Percentiles rank a stretch among this genome's conserved stretches.
Evolutionary conservation across 2,113 vertebrate species (phyloP).

Genomic region (Ctenomys sociabilis): DNA sequence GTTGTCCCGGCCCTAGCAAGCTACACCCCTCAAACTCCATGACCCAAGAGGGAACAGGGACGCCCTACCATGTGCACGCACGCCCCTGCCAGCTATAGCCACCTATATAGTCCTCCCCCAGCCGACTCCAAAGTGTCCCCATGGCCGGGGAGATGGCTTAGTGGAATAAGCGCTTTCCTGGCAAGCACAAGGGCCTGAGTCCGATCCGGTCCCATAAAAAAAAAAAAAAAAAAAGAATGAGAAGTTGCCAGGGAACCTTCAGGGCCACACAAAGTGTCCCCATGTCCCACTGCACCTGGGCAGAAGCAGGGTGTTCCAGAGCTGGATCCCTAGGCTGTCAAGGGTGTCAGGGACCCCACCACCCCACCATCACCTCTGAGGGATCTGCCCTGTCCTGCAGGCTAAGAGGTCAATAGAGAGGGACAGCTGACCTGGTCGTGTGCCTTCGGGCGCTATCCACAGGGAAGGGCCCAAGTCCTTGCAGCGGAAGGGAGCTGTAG

Average conservation of each 20-base stretch:
- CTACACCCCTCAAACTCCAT: neutral
- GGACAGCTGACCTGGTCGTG: conserved; percentile 52
- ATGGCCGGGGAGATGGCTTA: too few species aligned
- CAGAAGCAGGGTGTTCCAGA: neutral
- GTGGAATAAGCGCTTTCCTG: too few species aligned
- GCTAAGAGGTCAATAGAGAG: neutral
- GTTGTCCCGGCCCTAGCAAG: neutral
- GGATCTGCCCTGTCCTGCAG: neutral
- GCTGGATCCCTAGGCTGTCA: neutral
- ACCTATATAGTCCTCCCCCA: neutral
- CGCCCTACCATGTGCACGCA: accelerated
- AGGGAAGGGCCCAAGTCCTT: accelerated
- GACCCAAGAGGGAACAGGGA: neutral
- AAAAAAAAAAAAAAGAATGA: too few species aligned
- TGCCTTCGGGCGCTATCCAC: neutral
- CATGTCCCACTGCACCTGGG: neutral
- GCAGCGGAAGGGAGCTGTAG: neutral
- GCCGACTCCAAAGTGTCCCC: neutral
- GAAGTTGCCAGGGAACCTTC: too few species aligned
- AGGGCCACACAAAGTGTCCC: neutral
- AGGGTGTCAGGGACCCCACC: accelerated
- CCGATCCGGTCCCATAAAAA: too few species aligned
- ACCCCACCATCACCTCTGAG: neutral
- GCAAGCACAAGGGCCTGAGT: too few species aligned
- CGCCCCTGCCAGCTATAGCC: neutral